Evolutionary conservation across 2,888 invertebrate species (phyloP).

Genomic region (Neoscelio sp.): DNA sequence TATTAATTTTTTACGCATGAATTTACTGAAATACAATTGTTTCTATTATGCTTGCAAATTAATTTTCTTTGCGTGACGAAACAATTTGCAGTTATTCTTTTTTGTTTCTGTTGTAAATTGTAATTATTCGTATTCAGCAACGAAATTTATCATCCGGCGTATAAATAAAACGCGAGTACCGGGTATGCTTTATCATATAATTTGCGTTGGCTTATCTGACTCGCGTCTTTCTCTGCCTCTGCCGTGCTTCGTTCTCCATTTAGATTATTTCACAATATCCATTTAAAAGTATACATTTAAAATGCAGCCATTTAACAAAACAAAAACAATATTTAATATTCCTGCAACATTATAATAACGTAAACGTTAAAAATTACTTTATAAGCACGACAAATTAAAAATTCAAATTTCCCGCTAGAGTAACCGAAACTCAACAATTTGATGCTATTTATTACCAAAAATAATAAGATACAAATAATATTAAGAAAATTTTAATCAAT

Average conservation of each 20-base stretch:
- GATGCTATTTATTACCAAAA: no score
- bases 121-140: slow-evolving; percentile 54
- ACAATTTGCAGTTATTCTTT: slow-evolving; percentile 20
- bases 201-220: slow-evolving; percentile 57
- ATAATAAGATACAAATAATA: no score
- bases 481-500: no score
- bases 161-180: slow-evolving; percentile 50
- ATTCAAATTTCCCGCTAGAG: no score
- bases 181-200: slow-evolving; percentile 54
- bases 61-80: slow-evolving; percentile 27
- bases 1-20: no score
- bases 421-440: no score
- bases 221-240: slow-evolving; percentile 55
- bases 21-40: no score
- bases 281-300: slow-evolving; percentile 47
- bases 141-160: slow-evolving; percentile 58
- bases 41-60: slow-evolving; percentile 3
- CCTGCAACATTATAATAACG: no score
- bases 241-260: slow-evolving; percentile 40
- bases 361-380: no score
- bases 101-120: slow-evolving; percentile 45
- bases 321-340: slow-evolving; percentile 23
- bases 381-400: no score
- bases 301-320: slow-evolving; percentile 33
- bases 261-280: slow-evolving; percentile 58